Evolutionary conservation across 2,113 vertebrate genomes (phyloP).

Genomic region (Hemiscyllium ocellatum): DNA sequence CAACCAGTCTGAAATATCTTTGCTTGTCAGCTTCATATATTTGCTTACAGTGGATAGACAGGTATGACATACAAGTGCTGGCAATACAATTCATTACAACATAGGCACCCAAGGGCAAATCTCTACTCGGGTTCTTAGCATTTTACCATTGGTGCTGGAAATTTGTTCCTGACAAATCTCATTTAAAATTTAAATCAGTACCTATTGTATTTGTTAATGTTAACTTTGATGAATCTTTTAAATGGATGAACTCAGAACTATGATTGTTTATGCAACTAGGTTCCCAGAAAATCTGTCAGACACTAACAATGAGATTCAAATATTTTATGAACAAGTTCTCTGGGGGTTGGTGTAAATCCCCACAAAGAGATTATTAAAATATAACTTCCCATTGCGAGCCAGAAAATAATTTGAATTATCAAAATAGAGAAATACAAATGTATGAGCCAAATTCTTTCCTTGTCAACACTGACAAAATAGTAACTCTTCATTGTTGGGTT

Average conservation of each 20-base stretch:
- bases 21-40: not conserved
- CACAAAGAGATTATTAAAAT: not conserved
- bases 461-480: not conserved
- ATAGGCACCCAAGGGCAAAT: not conserved
- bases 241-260: not conserved
- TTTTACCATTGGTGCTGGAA: not conserved
- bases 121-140: not conserved
- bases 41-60: constrained; percentile 9
- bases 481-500: not conserved
- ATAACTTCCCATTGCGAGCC: not conserved
- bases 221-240: not conserved
- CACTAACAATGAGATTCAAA: constrained; percentile 1
- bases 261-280: not conserved
- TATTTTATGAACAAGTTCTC: not conserved
- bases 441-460: not conserved
- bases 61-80: constrained; percentile 1
- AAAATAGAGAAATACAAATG: not conserved
- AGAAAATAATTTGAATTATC: not conserved
- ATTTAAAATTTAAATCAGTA: constrained; percentile 14
- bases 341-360: not conserved
- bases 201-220: not conserved
- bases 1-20: not conserved
- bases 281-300: not conserved
- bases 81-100: not conserved
- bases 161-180: not conserved